Conservation (phyloP, 1,140 invertebrate genomes). For the Marisa cornuarietis region DNA sequence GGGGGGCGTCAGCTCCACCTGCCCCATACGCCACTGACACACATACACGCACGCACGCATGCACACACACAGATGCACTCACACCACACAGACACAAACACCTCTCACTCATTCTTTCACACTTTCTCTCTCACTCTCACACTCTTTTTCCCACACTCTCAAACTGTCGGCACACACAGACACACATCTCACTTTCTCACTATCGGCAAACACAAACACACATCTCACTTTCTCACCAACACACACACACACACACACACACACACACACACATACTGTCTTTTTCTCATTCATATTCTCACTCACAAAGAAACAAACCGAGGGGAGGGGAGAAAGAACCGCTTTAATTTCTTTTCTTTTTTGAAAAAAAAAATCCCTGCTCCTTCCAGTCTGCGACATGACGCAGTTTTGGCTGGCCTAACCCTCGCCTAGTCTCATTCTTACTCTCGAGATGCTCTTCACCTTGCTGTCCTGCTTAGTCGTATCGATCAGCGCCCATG, state of each 20-base stretch:
- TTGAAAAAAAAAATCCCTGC: background rate
- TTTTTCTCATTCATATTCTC: too few species aligned
- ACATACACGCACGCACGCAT: too few species aligned
- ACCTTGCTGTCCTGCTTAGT: background rate
- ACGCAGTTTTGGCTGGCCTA: background rate
- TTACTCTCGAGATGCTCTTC: background rate
- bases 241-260: slow-evolving; percentile 6
- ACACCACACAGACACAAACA: too few species aligned
- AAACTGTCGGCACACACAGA: too few species aligned
- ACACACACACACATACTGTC: slow-evolving; percentile 3
- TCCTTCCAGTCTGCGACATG: background rate
- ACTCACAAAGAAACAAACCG: background rate
- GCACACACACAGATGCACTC: too few species aligned
- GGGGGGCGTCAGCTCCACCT: too few species aligned
- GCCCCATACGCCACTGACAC: too few species aligned
- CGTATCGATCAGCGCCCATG: background rate
- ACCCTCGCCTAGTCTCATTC: background rate
- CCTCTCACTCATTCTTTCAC: too few species aligned
- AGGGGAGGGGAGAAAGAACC: background rate
- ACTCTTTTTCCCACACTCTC: too few species aligned
- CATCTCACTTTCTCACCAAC: background rate
- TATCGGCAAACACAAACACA: too few species aligned
- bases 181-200: too few species aligned
- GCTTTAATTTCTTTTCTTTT: too few species aligned
- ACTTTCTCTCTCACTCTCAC: background rate